Percentiles rank a stretch among this genome's conserved stretches.
Evolutionary conservation across 2,888 invertebrate species (phyloP).

Genomic region (Doris montereyensis): DNA sequence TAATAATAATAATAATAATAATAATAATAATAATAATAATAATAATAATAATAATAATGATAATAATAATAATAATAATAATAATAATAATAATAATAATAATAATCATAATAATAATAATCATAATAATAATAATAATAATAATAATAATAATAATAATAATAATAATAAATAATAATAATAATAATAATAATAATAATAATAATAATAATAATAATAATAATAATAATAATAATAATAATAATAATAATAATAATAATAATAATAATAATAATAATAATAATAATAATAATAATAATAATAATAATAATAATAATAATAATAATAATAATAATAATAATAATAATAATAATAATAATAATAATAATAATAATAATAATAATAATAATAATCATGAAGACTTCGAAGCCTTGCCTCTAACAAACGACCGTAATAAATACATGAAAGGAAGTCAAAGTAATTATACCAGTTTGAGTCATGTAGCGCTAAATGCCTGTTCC

Average conservation of each 20-base stretch:
- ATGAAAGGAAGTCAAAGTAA: too few species aligned
- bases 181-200: background rate
- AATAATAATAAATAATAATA: background rate
- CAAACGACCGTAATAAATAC: too few species aligned
- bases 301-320: background rate
- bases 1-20: background rate
- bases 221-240: background rate
- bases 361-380: background rate
- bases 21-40: background rate
- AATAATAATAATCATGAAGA: background rate
- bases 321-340: background rate
- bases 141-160: background rate
- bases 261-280: background rate
- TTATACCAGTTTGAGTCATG: too few species aligned
- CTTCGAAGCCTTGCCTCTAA: too few species aligned
- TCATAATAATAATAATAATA: background rate
- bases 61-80: background rate
- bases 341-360: background rate
- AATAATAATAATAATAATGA: background rate
- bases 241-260: background rate
- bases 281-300: background rate
- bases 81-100: background rate
- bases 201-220: background rate
- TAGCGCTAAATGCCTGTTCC: too few species aligned
- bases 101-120: too few species aligned